phyloP scores from a whole-genome alignment of 2,113 vertebrate genomes.

The Cephalophus harveyi region DNA sequence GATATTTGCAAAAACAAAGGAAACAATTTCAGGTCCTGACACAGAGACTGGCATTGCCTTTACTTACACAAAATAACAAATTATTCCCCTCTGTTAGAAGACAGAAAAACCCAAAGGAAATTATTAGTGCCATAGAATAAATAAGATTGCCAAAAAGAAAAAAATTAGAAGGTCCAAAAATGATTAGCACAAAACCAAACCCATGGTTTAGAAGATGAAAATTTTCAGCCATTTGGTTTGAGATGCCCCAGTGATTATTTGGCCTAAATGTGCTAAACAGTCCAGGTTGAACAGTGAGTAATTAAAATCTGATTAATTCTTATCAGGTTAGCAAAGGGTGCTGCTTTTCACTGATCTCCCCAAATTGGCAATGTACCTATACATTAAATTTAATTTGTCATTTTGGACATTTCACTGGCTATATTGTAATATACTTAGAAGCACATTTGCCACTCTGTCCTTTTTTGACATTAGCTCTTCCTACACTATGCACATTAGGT shows the following conservation, averaged over 20 bases:
- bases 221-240: constrained; percentile 62
- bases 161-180: constrained; percentile 62
- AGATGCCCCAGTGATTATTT: constrained; percentile 40
- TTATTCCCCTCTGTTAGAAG: neutral
- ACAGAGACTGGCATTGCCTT: neutral
- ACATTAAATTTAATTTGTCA: constrained; percentile 67
- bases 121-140: constrained; percentile 61
- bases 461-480: neutral
- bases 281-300: constrained; percentile 8
- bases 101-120: constrained; percentile 60
- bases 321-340: constrained; percentile 36
- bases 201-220: constrained; percentile 58
- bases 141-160: constrained; percentile 50
- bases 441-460: neutral
- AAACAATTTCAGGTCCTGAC: constrained; percentile 13
- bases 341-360: constrained; percentile 23
- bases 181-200: constrained; percentile 59
- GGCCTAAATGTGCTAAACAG: constrained; percentile 38
- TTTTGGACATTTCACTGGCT: constrained; percentile 55
- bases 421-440: constrained; percentile 30
- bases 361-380: constrained; percentile 58
- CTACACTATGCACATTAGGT: neutral
- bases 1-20: neutral
- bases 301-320: constrained; percentile 68
- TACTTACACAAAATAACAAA: constrained; percentile 16